phyloP scores from a whole-genome alignment of 1,140 invertebrate genomes.

The Luehdorfia chinensis region DNA sequence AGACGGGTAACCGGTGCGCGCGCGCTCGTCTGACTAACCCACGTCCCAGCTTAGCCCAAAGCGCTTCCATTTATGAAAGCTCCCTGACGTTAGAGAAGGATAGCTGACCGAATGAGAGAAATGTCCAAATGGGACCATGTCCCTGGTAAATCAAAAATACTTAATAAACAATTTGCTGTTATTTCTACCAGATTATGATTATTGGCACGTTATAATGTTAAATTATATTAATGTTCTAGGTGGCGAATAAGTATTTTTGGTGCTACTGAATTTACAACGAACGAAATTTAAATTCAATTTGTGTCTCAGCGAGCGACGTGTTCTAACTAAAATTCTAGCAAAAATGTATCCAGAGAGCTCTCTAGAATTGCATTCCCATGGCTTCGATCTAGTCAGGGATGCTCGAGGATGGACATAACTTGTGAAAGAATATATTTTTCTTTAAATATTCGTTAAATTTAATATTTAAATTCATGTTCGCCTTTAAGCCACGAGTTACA shows the following conservation, averaged over 20 bases:
- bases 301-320: conserved; percentile 2
- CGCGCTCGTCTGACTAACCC: conserved; percentile 59
- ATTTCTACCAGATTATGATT: no score
- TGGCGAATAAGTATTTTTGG: not conserved
- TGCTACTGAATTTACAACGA: not conserved
- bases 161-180: no score
- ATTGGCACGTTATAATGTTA: no score
- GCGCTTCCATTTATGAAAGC: conserved; percentile 40
- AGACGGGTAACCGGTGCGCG: conserved; percentile 57
- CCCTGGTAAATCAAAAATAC: no score
- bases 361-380: conserved; percentile 7
- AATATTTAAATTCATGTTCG: not conserved
- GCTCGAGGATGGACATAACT: not conserved
- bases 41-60: conserved; percentile 37
- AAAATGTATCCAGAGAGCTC: not conserved
- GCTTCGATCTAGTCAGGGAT: not conserved
- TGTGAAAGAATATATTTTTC: not conserved
- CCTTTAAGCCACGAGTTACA: conserved; percentile 5
- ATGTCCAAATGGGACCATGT: no score
- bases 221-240: not conserved
- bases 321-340: conserved; percentile 5
- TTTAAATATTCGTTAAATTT: not conserved
- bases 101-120: not conserved
- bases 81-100: conserved; percentile 33
- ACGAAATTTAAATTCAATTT: conserved; percentile 11